Base-by-base conservation (phyloP, 2,888 invertebrate species). In the Thecophora atra region DNA sequence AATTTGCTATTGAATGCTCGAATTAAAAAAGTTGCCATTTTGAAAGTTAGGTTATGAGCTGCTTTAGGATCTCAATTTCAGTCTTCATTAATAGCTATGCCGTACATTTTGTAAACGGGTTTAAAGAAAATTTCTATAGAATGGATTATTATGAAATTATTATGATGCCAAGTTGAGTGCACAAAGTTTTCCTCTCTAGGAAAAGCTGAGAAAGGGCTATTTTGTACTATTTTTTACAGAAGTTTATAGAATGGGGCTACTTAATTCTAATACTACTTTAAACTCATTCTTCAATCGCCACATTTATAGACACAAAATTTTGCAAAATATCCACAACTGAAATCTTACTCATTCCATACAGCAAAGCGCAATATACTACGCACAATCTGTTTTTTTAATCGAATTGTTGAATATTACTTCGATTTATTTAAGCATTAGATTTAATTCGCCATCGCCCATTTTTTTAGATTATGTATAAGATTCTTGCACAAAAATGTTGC, bases 401-500 rank as follows among this genome's bases (percentile, higher is more conserved):
- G 62, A 19, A 24, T 30, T 63, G 47, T 63, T 52, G 17, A 21
- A 21, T 62, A 11, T 44, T 58, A 37, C 24, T 67, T 21, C 13
- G 58, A 66, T 60, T 66, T 71, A 24, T 58, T 28, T 64, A n/a
- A 15, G 19, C 62, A 47, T 62, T 66, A 17, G 17, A 65, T 47
- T 70, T 74, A 70, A 68, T 68, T 74, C 72, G 77, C n/a, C n/a
- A n/a, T 77, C 77, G 78, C 78, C 78, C 78, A 78, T 77, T 75
- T 77, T 77, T 76, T 78, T 77, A 76, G 77, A 78, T 77, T 76
- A 78, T 77, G 77, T 78, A 28, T 63, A 73, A 76, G 78, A 77
- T 79, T 81, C 83, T 84, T 82, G 83, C 82, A 80, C 79, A 81
- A 77, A 78, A 76, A 77, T 79, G 77, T 78, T 68, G 75, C 75